Conservation (phyloP, 2,888 invertebrate species). For the Himalopsyche japonica region DNA sequence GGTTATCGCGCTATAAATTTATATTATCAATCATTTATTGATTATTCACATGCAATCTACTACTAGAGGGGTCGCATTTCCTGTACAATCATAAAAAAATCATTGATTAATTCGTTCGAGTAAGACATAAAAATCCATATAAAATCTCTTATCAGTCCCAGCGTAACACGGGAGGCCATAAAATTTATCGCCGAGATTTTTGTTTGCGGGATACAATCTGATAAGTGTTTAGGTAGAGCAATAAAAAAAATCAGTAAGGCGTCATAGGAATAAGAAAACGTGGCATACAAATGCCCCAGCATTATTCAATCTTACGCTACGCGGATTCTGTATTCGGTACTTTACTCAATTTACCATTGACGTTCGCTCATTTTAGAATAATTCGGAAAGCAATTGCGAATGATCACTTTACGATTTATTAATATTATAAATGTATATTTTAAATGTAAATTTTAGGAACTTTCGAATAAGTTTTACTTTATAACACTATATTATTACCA, state of each 20-base stretch:
- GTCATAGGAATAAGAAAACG: neutral
- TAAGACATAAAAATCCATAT: neutral
- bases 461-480: too few relatives aligned
- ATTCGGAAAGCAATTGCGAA: too few relatives aligned
- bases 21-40: too few relatives aligned
- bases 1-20: too few relatives aligned
- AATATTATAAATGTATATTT: too few relatives aligned
- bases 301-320: neutral
- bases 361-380: neutral
- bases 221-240: neutral
- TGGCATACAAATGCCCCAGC: neutral
- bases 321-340: neutral
- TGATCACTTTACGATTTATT: too few relatives aligned
- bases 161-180: neutral
- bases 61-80: too few relatives aligned
- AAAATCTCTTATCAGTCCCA: neutral
- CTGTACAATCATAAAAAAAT: too few relatives aligned
- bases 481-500: too few relatives aligned
- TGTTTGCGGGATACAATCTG: slow-evolving; percentile 1
- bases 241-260: slow-evolving; percentile 1
- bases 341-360: neutral
- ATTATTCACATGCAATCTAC: too few relatives aligned
- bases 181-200: neutral
- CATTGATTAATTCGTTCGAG: neutral
- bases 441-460: too few relatives aligned